Base-by-base conservation (phyloP, 1,140 invertebrate species). In the Pristionchus pacificus region DNA sequence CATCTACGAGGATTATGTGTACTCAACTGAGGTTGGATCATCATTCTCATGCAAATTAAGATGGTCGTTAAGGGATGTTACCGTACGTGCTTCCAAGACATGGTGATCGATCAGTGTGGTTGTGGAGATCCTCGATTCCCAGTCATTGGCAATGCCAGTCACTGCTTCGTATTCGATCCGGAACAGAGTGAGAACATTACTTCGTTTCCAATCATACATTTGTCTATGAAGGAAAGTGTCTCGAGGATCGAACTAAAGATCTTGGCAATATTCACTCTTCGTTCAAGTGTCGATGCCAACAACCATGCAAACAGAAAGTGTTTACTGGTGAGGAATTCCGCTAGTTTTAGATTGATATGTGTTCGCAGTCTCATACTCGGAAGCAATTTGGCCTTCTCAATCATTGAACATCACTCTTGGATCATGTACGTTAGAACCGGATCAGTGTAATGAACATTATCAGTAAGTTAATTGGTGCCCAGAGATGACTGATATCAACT, bases 371-470 rank as follows among this genome's bases (percentile, higher is more conserved):
- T 78, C 79, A 2, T 80, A 80, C 63, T 80, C 79, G 2, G 74
- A 72, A 63, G 78, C 79, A 2, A 80, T 75, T 55, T 80, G 79
- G 79, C 79, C 79, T 24, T 80, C 79, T 57, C 62, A 78, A 58
- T 78, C 78, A 28, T 59, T 80, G 15, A 80, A 80, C 33, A 80
- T 80, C 59, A 68, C 60, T 14, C 61, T 80, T 6, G 78, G 77
- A 30, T 60, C 67, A 1, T 80, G 79, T 60, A 72, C 77, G 64
- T 31, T 64, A n/a, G 57, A 59, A 60, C 49, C 67, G 28, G 79
- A 77, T 24, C 49, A 68, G 30, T 79, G 78, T 55, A 79, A 79
- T 55, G 78, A 79, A 29, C 72, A 79, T 61, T 79, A 79, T 29
- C 62, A 73, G 77, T 77, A 62, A 59, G 59, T 1, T 29, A n/a